Percentiles rank a stretch among this genome's conserved stretches.
These are phyloP conservation scores for Bufotes viridis DNA, from an alignment of 2,797 vertebrate species.

Conservation along the genomic window DNA sequence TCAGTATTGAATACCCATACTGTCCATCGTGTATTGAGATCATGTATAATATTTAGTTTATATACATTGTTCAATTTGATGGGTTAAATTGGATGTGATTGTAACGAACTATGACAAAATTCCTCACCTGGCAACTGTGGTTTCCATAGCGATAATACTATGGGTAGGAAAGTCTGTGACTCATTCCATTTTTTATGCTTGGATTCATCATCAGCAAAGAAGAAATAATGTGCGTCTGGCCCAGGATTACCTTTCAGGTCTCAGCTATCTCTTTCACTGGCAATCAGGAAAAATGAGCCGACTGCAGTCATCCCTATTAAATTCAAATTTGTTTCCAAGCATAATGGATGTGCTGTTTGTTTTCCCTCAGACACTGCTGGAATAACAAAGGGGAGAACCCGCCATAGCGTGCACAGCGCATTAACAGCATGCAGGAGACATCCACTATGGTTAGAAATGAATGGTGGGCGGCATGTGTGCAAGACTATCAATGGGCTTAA, in stretches of 20 bases:
- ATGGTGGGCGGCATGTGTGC: slow-evolving; percentile 29
- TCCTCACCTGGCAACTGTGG: slow-evolving; percentile 58
- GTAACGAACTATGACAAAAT: slow-evolving; percentile 62
- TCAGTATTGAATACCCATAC: background rate
- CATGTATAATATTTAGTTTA: background rate
- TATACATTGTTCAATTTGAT: background rate
- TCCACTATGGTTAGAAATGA: slow-evolving; percentile 28
- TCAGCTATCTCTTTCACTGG: slow-evolving; percentile 33
- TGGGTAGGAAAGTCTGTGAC: slow-evolving; percentile 56
- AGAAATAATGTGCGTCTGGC: slow-evolving; percentile 54
- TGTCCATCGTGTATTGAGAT: background rate
- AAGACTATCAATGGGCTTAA: too few relatives aligned
- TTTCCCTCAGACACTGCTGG: slow-evolving; percentile 49
- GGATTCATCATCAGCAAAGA: slow-evolving; percentile 58
- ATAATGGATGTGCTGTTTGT: slow-evolving; percentile 58
- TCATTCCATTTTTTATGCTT: slow-evolving; percentile 64
- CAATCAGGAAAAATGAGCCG: slow-evolving; percentile 48
- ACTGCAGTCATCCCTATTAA: slow-evolving; percentile 37
- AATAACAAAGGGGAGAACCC: slow-evolving; percentile 30
- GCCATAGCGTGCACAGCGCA: slow-evolving; percentile 53
- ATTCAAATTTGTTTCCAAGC: slow-evolving; percentile 54
- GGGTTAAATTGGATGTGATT: slow-evolving; percentile 61
- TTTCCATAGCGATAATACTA: slow-evolving; percentile 62
- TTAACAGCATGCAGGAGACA: slow-evolving; percentile 51
- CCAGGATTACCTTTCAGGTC: slow-evolving; percentile 48